A percentile compares a stretch with the other conserved stretches of the same genome.
phyloP scores from a whole-genome alignment of 2,888 invertebrate species.

The Andrena camellia region DNA sequence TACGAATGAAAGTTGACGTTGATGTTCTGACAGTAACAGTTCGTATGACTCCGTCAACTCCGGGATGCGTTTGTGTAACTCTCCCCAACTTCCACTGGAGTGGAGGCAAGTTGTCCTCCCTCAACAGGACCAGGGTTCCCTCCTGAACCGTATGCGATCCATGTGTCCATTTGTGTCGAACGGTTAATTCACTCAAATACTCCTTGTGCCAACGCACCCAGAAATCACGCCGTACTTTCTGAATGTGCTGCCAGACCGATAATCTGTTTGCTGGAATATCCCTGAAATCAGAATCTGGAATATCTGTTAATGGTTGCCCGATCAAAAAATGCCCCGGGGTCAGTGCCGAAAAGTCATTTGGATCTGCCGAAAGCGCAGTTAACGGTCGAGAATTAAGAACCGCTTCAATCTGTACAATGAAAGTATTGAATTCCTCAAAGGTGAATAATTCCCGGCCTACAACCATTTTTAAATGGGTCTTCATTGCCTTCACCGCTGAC shows the following conservation, averaged over 20 bases:
- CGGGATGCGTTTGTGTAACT: not conserved
- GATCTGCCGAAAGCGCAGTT: constrained; percentile 22
- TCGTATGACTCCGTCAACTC: not conserved
- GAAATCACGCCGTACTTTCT: not conserved
- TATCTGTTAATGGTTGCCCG: not conserved
- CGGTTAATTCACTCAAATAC: not conserved
- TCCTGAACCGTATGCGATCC: not conserved
- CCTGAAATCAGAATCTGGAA: not conserved
- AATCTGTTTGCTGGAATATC: not conserved
- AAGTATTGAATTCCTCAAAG: not conserved
- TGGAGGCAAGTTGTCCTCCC: not conserved
- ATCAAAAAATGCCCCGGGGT: constrained; percentile 43
- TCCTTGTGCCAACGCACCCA: constrained; percentile 14
- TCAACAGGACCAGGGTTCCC: not conserved
- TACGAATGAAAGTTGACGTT: no score
- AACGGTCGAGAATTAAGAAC: constrained; percentile 19
- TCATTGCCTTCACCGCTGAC: not conserved
- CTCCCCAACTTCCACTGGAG: not conserved
- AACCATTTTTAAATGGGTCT: not conserved
- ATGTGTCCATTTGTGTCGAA: not conserved
- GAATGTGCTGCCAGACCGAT: not conserved
- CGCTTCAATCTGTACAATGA: not conserved
- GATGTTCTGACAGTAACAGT: not conserved
- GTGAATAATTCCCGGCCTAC: not conserved
- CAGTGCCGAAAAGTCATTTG: not conserved